Percentiles rank a stretch among this genome's conserved stretches.
These are phyloP conservation scores for Upupa epops DNA, from an alignment of 2,113 vertebrate genomes.

Conservation along the genomic window DNA sequence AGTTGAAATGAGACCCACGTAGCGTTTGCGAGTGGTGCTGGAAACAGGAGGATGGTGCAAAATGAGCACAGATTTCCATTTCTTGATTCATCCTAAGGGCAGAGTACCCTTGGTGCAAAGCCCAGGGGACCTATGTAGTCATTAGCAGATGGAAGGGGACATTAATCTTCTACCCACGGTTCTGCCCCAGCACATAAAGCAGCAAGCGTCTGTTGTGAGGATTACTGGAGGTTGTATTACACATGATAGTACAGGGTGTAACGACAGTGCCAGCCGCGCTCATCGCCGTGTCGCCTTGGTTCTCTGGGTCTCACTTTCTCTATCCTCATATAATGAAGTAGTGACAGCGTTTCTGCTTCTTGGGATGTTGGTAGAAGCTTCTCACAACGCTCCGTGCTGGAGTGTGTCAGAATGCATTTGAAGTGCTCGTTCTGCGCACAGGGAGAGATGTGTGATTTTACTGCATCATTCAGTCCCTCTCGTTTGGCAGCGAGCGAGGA, in stretches of 20 bases:
- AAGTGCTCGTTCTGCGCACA: neutral
- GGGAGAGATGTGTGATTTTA: neutral
- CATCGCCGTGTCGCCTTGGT: neutral
- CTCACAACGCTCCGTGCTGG: neutral
- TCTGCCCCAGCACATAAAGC: slow-evolving; percentile 35
- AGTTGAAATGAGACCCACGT: too few relatives aligned
- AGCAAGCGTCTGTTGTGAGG: slow-evolving; percentile 11
- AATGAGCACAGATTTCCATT: slow-evolving; percentile 38
- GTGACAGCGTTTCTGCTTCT: neutral
- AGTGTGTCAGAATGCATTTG: neutral
- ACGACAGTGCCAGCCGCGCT: neutral
- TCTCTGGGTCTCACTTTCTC: neutral
- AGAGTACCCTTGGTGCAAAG: slow-evolving; percentile 54
- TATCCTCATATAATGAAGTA: neutral
- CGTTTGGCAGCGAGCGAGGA: neutral
- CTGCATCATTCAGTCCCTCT: neutral
- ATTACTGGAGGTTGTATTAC: slow-evolving; percentile 28
- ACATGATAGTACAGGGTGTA: neutral
- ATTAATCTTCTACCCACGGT: slow-evolving; percentile 56
- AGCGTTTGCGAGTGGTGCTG: too few relatives aligned
- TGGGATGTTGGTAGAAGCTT: neutral
- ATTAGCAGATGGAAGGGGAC: slow-evolving; percentile 56
- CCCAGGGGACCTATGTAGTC: slow-evolving; percentile 29
- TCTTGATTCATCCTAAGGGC: slow-evolving; percentile 56
- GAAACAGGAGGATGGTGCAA: too few relatives aligned